Base-by-base conservation (phyloP, 2,888 invertebrate genomes). In the Aporophyla lueneburgensis region DNA sequence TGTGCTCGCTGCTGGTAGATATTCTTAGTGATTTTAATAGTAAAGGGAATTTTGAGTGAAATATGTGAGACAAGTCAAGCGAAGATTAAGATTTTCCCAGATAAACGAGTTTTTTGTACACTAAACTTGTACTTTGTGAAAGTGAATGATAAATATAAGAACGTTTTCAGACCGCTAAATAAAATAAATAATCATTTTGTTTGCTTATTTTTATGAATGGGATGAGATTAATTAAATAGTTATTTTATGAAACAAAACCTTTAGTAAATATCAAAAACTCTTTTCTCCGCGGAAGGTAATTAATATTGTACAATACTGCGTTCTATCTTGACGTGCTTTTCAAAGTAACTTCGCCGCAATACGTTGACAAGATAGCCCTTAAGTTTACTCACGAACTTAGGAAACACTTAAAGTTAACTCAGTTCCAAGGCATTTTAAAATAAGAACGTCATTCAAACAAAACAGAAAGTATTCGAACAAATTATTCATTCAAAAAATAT, bases 331-430 rank as follows among this genome's bases (percentile, higher is more conserved):
- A 16, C 56, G 43, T 51, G 62, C 80, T 67, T 80, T 80, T 74
- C 74, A 14, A 33, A 80, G 78, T 74, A 80, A 67, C 51, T 80
- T 74, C 74, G 78, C 80, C 74, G 74, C 80, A 73, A 74, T 74
- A 80, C 74, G 80, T 68, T 56, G 80, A 74, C 80, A 63, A 66
- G 74, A 7, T 14, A 24, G 16, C 33, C 62, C 51, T 56, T 51
- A 78, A 43, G 66, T 73, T 73, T 24, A 63, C 33, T 43, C 33
- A 73, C 59, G 19, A 78, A 68, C 46, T 53, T 74, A 69, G 21
- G 10, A 74, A 75, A 19, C 40, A 59, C 53, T 53, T 59, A 24
- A 43, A 54, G 43, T 76, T 69, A 33, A 49, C 46, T 54, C 19
- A 40, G 53, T 74, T 54, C n/a, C 58, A 1, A 40, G 14, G n/a